Conservation (phyloP, 1,140 invertebrate genomes). For the Hestina assimilis region DNA sequence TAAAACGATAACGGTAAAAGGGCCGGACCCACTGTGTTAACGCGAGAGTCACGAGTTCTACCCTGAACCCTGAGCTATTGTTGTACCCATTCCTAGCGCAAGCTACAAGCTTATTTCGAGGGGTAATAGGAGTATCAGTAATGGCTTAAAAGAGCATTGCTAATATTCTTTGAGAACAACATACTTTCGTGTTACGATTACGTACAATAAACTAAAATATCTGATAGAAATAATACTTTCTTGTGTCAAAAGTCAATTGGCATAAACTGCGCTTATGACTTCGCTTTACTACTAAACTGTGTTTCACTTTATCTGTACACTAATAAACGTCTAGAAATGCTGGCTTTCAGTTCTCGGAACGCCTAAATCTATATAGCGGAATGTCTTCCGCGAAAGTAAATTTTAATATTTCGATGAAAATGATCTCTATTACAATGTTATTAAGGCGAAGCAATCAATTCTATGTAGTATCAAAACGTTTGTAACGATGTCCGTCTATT, state of each 20-base stretch:
- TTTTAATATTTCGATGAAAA: constrained; percentile 25
- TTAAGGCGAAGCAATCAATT: constrained; percentile 14
- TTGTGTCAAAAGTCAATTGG: constrained; percentile 26
- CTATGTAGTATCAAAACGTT: constrained; percentile 16
- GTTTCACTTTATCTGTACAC: constrained; percentile 35
- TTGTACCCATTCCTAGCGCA: too few relatives aligned
- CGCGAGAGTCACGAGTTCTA: too few relatives aligned
- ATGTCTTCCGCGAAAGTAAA: constrained; percentile 57
- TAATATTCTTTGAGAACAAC: too few relatives aligned
- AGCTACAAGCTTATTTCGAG: too few relatives aligned
- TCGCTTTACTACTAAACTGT: constrained; percentile 15
- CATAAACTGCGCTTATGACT: constrained; percentile 19
- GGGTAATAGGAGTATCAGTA: too few relatives aligned
- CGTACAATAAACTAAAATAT: background rate
- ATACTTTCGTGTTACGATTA: background rate
- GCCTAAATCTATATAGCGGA: constrained; percentile 51
- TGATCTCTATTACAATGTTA: constrained; percentile 28
- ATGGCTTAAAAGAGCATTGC: too few relatives aligned
- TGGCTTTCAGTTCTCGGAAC: constrained; percentile 51
- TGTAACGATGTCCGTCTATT: constrained; percentile 34
- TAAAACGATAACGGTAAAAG: too few relatives aligned
- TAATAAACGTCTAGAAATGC: constrained; percentile 50
- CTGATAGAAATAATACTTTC: background rate
- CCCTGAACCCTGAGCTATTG: too few relatives aligned
- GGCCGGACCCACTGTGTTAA: too few relatives aligned